Conservation (phyloP, 1,140 invertebrate species). For the Drosophila orosa region DNA sequence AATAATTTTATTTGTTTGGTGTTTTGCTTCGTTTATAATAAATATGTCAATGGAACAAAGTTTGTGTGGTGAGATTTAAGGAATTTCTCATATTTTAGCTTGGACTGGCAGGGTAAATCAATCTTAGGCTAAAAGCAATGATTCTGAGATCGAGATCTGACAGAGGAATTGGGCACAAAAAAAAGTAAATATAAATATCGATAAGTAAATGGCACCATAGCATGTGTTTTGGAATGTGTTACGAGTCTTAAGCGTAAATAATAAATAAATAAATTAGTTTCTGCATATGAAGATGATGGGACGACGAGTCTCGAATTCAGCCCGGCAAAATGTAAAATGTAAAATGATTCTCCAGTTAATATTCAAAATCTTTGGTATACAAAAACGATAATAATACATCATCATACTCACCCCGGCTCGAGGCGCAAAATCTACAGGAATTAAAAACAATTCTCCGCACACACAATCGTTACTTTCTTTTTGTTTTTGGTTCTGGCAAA, state of each 20-base stretch:
- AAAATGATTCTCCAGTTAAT: constrained; percentile 52
- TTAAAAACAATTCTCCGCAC: constrained; percentile 48
- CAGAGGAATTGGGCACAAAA: constrained; percentile 15
- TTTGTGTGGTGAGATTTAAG: constrained; percentile 25
- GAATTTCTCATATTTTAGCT: constrained; percentile 19
- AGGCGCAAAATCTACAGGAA: constrained; percentile 49
- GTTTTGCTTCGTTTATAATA: constrained; percentile 35
- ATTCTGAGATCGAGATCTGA: constrained; percentile 50
- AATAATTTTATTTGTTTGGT: constrained; percentile 38
- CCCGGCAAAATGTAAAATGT: constrained; percentile 55
- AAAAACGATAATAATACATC: constrained; percentile 41
- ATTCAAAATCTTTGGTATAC: constrained; percentile 65
- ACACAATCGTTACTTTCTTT: constrained; percentile 13
- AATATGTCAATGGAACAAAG: constrained; percentile 47
- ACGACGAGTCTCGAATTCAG: constrained; percentile 38
- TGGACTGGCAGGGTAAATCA: constrained; percentile 37
- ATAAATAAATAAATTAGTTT: constrained; percentile 66
- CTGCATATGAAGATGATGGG: constrained; percentile 27
- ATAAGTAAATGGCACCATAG: constrained; percentile 72
- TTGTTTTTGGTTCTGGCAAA: constrained; percentile 45
- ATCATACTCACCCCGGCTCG: constrained; percentile 56
- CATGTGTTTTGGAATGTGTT: constrained; percentile 66
- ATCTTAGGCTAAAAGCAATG: constrained; percentile 52
- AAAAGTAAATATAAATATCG: constrained; percentile 50
- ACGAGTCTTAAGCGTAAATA: constrained; percentile 54